These are phyloP conservation scores for Diaprepes abbreviatus DNA, from an alignment of 2,888 invertebrate genomes.

Conservation along the genomic window DNA sequence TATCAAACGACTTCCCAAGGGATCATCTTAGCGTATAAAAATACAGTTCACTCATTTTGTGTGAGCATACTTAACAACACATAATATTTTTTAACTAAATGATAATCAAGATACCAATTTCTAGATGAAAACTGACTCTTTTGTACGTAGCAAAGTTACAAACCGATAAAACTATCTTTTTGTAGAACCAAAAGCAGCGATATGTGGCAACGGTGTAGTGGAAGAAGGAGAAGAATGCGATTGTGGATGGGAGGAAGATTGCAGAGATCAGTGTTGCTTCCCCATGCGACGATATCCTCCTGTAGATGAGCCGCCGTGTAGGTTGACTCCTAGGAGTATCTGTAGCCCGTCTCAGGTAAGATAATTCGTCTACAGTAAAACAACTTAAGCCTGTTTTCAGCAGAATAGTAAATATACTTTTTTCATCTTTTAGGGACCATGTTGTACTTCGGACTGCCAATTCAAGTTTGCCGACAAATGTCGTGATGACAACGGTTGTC, in stretches of 20 bases:
- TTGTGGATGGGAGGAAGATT: conserved; percentile 98
- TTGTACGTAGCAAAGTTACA: too few species aligned
- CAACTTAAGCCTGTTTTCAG: too few species aligned
- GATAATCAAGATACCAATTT: too few species aligned
- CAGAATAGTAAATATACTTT: background rate
- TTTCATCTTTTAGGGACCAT: conserved; percentile 81
- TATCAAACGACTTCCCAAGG: too few species aligned
- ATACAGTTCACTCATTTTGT: too few species aligned
- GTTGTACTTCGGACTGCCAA: conserved; percentile 90
- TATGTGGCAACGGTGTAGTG: conserved; percentile 98
- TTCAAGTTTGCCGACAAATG: conserved; percentile 91
- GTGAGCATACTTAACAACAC: too few species aligned
- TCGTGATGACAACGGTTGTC: conserved; percentile 93
- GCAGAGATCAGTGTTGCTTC: conserved; percentile 93
- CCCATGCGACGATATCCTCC: conserved; percentile 88
- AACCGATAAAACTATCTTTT: too few species aligned
- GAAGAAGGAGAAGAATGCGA: conserved; percentile 98
- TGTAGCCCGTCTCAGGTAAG: conserved; percentile 87
- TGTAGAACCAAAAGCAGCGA: conserved; percentile 90
- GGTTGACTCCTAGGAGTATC: conserved; percentile 82
- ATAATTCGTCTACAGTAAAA: too few species aligned
- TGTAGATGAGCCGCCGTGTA: conserved; percentile 86
- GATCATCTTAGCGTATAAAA: too few species aligned
- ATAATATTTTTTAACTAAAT: too few species aligned
- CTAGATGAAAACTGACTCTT: too few species aligned